Base-by-base conservation (phyloP, 2,797 vertebrate species). In the Schizopygopsis malacanthus region DNA sequence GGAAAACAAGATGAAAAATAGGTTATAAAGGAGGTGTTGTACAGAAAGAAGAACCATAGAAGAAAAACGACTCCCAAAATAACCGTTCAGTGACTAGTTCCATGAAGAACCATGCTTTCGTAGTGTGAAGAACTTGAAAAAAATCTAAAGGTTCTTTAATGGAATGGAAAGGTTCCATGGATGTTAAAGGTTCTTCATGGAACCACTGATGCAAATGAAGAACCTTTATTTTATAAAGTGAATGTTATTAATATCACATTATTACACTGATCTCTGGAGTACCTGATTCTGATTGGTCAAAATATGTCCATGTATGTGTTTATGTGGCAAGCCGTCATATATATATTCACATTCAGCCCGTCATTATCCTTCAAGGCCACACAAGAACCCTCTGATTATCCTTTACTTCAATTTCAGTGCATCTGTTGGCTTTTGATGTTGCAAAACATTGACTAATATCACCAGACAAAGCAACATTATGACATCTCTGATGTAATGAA, bases 401-500 rank as follows among this genome's bases (percentile, higher is more conserved):
- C 4, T 79, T 79, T 61, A 61, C 39, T 45, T 67, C 45, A 79
- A 16, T 45, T 18, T 39, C 61, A 69, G 9, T 16, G 45, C 43
- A 13, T 52, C 45, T 7, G 45, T 43, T 69, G 33, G 65, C 65
- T 69, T 67, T 69, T 69, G 33, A 37, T 69, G 65, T 69, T 82
- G 50, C 50, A 82, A 82, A 54, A 18, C 69, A 43, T 43, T 54
- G 37, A 20, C 47, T 71, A 33, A 71, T 56, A 71, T 81, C 47
- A 71, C 20, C 47, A 81, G 22, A 81, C 47, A 81, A 69, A 52
- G 43, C 61, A 50, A 39, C 43, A 69, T 37, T 52, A 67, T 65
- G 63, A 69, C 25, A 65, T 69, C 4, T 81, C 65, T 70, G 65
- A 81, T 39, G 45, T 45, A 59, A 18, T n/a, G 10, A 47, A 45